phyloP scores from a whole-genome alignment of 2,113 vertebrate species.

The Entelurus aequoreus region DNA sequence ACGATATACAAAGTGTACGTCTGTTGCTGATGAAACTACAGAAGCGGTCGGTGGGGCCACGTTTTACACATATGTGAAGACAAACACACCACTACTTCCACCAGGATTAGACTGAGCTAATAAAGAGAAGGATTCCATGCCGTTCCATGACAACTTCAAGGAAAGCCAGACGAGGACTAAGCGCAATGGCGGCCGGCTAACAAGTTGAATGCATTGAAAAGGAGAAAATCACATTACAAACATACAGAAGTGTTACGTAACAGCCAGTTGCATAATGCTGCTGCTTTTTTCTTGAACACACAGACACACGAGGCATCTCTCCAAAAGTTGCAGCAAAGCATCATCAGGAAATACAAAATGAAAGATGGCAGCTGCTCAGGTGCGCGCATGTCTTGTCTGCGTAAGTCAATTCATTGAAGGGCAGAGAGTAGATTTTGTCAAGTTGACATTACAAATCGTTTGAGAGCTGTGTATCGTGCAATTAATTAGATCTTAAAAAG shows the following conservation, averaged over 20 bases:
- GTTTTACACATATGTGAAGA: too few relatives aligned
- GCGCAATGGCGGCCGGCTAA: slow-evolving; percentile 25
- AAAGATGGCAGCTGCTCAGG: slow-evolving; percentile 34
- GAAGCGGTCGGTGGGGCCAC: not conserved
- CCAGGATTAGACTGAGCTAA: too few relatives aligned
- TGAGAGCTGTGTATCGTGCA: too few relatives aligned
- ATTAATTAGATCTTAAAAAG: too few relatives aligned
- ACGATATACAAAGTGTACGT: not conserved
- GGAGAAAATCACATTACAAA: slow-evolving; percentile 56
- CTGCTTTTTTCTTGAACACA: slow-evolving; percentile 17
- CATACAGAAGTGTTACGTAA: slow-evolving; percentile 60
- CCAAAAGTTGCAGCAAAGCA: slow-evolving; percentile 9
- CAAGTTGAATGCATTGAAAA: slow-evolving; percentile 48
- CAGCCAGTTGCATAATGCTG: slow-evolving; percentile 52
- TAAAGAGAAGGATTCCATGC: too few relatives aligned
- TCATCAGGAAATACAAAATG: slow-evolving; percentile 24
- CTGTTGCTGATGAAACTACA: slow-evolving; percentile 5
- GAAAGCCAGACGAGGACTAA: not conserved
- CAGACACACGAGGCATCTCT: slow-evolving; percentile 8
- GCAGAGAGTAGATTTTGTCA: not conserved
- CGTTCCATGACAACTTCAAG: too few relatives aligned
- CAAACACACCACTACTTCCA: too few relatives aligned
- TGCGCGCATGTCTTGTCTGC: not conserved
- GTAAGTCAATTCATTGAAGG: slow-evolving; percentile 29
- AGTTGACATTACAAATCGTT: too few relatives aligned